Evolutionary conservation across 2,797 vertebrate species (phyloP).

Genomic region (Mycteria americana): DNA sequence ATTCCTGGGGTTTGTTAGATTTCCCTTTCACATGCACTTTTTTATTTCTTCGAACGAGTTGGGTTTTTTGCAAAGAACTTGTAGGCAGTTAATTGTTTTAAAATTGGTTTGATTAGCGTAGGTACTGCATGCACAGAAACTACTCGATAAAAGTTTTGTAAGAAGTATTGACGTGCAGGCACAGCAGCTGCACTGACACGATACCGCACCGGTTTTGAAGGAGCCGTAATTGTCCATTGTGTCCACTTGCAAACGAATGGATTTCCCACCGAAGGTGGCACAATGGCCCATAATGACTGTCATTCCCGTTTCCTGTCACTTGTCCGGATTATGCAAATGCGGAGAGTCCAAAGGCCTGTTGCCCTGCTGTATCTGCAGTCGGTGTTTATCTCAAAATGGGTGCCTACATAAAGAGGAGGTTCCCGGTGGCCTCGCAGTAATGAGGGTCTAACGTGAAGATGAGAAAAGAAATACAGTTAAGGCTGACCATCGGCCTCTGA

Average conservation of each 20-base stretch:
- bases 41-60: neutral
- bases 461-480: neutral
- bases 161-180: neutral
- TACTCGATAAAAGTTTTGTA: neutral
- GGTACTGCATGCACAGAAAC: neutral
- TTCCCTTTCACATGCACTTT: neutral
- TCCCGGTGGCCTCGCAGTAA: neutral
- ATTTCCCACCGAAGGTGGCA: neutral
- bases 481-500: neutral
- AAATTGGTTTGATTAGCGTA: neutral
- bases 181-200: neutral
- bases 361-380: neutral
- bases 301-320: neutral
- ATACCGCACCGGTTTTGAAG: neutral
- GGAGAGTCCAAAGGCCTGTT: neutral
- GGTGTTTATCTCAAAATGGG: neutral
- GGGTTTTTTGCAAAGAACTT: neutral
- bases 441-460: neutral
- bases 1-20: neutral
- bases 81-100: neutral
- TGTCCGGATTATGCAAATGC: slow-evolving; percentile 26
- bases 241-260: neutral
- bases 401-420: neutral
- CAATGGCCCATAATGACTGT: neutral
- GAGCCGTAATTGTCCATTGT: slow-evolving; percentile 6